Percentiles rank a stretch among this genome's conserved stretches.
Evolutionary conservation across 2,113 vertebrate genomes (phyloP).

Genomic region (Rhabdomys dilectus): DNA sequence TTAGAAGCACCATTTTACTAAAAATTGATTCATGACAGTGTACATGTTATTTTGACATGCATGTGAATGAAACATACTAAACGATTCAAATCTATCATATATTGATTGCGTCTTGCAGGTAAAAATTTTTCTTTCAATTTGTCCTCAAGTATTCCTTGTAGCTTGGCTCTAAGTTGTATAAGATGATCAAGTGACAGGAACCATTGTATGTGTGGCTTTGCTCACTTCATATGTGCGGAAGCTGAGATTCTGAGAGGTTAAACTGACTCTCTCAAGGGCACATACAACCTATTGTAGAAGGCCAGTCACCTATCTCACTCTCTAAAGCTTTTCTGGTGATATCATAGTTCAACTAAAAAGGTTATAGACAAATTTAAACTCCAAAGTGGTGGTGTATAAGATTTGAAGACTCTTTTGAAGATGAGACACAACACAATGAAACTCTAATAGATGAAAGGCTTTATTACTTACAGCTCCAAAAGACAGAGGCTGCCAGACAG

Average conservation of each 20-base stretch:
- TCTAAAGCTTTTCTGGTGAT: slow-evolving; percentile 51
- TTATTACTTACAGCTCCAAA: slow-evolving; percentile 20
- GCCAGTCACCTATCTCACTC: neutral
- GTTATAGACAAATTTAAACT: slow-evolving; percentile 70
- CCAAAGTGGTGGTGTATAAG: slow-evolving; percentile 44
- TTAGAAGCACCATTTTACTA: slow-evolving; percentile 10
- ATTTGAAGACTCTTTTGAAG: slow-evolving; percentile 61
- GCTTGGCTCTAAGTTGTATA: neutral
- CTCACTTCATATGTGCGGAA: neutral
- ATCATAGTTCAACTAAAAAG: slow-evolving; percentile 62
- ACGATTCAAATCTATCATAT: neutral
- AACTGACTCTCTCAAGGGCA: neutral
- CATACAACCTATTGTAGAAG: neutral
- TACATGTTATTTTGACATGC: slow-evolving; percentile 9
- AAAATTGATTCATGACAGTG: neutral
- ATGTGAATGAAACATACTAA: neutral
- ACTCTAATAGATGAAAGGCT: slow-evolving; percentile 48
- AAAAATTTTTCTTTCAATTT: neutral
- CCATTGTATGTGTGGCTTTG: neutral
- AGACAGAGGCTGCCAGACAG: neutral
- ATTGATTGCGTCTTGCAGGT: neutral
- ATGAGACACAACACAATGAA: slow-evolving; percentile 46
- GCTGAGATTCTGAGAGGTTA: slow-evolving; percentile 14
- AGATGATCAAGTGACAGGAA: slow-evolving; percentile 6
- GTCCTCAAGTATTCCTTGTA: neutral